A percentile compares a stretch with the other conserved stretches of the same genome.
phyloP scores from a whole-genome alignment of 2,888 invertebrate species.

The Acronicta alni region DNA sequence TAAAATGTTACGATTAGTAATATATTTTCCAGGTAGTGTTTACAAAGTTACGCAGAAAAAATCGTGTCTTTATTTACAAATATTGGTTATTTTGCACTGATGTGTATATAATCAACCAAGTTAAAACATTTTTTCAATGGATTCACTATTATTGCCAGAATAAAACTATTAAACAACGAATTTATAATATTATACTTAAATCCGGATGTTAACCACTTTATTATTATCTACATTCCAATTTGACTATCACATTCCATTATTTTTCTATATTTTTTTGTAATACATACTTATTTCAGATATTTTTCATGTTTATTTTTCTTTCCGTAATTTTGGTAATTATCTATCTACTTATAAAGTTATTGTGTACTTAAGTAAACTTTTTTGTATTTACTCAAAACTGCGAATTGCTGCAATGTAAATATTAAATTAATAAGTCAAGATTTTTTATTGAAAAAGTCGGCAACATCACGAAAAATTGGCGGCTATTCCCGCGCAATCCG shows the following conservation, averaged over 20 bases:
- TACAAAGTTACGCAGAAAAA: no score
- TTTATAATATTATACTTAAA: slow-evolving; percentile 52
- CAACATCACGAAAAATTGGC: slow-evolving; percentile 64
- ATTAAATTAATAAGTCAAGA: slow-evolving; percentile 53
- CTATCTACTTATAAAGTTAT: slow-evolving; percentile 17
- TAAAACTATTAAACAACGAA: slow-evolving; percentile 51
- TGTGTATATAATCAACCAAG: slow-evolving; percentile 16
- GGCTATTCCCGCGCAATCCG: slow-evolving; percentile 53
- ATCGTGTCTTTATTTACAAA: no score
- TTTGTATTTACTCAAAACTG: slow-evolving; percentile 29
- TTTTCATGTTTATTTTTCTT: not conserved
- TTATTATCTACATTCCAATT: not conserved
- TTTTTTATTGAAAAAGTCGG: slow-evolving; percentile 55
- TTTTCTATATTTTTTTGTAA: not conserved
- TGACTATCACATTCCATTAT: not conserved
- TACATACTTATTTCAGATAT: not conserved
- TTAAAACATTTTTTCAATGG: slow-evolving; percentile 15
- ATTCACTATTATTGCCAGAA: slow-evolving; percentile 19
- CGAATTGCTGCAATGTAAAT: slow-evolving; percentile 65
- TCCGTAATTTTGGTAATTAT: not conserved
- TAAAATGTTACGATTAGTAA: no score
- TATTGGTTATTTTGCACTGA: no score
- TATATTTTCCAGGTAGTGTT: no score
- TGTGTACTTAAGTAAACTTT: slow-evolving; percentile 51
- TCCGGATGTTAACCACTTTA: slow-evolving; percentile 5